Conservation (phyloP, 2,113 vertebrate species). For the Psophia crepitans region DNA sequence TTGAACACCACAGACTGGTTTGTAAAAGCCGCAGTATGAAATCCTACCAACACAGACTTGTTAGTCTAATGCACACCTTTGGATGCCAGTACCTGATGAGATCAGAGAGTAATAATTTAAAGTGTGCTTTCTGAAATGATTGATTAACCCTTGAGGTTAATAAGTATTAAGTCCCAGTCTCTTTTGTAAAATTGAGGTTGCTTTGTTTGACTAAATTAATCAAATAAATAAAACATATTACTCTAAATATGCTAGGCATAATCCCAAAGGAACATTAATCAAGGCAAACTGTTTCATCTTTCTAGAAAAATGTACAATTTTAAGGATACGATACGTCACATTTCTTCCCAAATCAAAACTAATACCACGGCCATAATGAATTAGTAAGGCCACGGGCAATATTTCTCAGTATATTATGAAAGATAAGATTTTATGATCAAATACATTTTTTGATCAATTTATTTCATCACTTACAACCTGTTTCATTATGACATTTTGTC, state of each 20-base stretch:
- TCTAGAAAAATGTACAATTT: neutral
- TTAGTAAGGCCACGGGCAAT: neutral
- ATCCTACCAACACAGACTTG: neutral
- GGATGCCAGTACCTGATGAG: neutral
- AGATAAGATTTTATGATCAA: neutral
- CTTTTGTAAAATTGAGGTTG: neutral
- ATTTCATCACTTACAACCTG: neutral
- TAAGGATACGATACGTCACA: neutral
- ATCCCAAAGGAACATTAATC: neutral
- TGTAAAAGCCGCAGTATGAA: neutral
- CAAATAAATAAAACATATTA: neutral
- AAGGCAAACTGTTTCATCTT: neutral
- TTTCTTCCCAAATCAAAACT: neutral
- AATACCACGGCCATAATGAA: neutral
- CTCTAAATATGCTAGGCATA: neutral
- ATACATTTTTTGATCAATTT: conserved; percentile 6
- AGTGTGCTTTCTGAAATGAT: neutral
- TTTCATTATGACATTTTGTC: conserved; percentile 24
- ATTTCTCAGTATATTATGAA: neutral
- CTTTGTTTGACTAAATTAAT: neutral
- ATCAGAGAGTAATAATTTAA: neutral
- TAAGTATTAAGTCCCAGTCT: neutral
- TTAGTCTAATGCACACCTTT: neutral
- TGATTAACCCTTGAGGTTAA: neutral
- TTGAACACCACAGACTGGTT: neutral